A percentile compares a stretch with the other conserved stretches of the same genome.
phyloP scores from a whole-genome alignment of 2,113 vertebrate genomes.

The Montifringilla adamsi region DNA sequence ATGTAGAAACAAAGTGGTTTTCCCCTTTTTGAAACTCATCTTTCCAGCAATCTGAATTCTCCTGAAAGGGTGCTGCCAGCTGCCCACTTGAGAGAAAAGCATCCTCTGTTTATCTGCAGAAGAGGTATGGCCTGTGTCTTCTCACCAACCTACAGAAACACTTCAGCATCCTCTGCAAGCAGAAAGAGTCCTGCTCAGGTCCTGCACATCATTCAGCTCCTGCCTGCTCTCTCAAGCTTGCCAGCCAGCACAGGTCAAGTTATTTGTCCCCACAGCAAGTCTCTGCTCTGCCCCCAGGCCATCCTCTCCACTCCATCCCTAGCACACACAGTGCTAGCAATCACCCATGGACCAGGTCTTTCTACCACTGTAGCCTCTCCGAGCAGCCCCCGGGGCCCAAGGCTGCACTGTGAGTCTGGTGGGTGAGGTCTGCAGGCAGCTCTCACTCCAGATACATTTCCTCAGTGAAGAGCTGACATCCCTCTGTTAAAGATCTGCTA shows the following conservation, averaged over 20 bases:
- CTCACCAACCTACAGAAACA: neutral
- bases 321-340: neutral
- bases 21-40: neutral
- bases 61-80: conserved; percentile 1
- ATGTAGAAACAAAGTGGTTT: neutral
- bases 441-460: neutral
- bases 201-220: neutral
- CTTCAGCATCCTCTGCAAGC: neutral
- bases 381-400: neutral
- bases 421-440: neutral
- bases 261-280: neutral
- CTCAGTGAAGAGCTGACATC: neutral
- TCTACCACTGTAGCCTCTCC: neutral
- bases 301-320: neutral
- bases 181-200: neutral
- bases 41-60: conserved; percentile 19
- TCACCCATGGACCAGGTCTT: neutral
- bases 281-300: neutral
- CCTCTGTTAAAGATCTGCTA: neutral
- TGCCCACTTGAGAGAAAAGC: neutral
- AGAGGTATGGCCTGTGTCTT: neutral
- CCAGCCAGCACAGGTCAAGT: neutral
- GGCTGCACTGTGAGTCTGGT: neutral
- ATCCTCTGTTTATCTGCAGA: neutral
- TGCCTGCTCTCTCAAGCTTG: neutral